A percentile compares a stretch with the other conserved stretches of the same genome.
Evolutionary conservation across 1,140 invertebrate species (phyloP).

Genomic region (Phymorhynchus buccinoides): DNA sequence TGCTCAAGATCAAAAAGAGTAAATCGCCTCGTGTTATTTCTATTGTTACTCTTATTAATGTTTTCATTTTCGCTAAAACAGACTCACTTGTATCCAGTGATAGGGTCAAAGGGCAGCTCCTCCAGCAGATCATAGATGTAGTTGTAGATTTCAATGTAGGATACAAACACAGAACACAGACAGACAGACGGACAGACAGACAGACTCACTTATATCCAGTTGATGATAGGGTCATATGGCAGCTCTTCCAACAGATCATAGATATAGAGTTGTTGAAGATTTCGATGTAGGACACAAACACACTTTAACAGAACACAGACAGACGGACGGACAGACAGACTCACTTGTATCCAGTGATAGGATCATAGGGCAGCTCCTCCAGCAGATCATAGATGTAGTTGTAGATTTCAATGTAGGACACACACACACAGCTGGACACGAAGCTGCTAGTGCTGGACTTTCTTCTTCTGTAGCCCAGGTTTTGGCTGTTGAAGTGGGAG

Average conservation of each 20-base stretch:
- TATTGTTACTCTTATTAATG: too few relatives aligned
- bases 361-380: slow-evolving; percentile 80
- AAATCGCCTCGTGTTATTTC: too few relatives aligned
- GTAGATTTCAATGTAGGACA: slow-evolving; percentile 96
- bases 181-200: background rate
- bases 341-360: slow-evolving; percentile 71
- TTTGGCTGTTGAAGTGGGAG: too few relatives aligned
- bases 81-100: slow-evolving; percentile 70
- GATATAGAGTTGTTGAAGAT: slow-evolving; percentile 96
- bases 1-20: too few relatives aligned
- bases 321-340: slow-evolving; percentile 75
- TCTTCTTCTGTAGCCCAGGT: too few relatives aligned
- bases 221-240: slow-evolving; percentile 68
- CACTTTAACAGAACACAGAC: slow-evolving; percentile 81
- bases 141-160: slow-evolving; percentile 98
- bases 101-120: slow-evolving; percentile 79
- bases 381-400: slow-evolving; percentile 97
- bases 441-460: too few relatives aligned
- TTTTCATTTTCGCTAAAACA: too few relatives aligned
- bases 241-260: slow-evolving; percentile 95
- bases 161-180: slow-evolving; percentile 86
- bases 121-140: slow-evolving; percentile 94
- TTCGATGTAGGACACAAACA: slow-evolving; percentile 97
- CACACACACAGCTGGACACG: too few relatives aligned
- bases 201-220: slow-evolving; percentile 71